These are phyloP conservation scores for Pseudochaenichthys georgianus DNA, from an alignment of 2,797 vertebrate genomes.

Conservation along the genomic window DNA sequence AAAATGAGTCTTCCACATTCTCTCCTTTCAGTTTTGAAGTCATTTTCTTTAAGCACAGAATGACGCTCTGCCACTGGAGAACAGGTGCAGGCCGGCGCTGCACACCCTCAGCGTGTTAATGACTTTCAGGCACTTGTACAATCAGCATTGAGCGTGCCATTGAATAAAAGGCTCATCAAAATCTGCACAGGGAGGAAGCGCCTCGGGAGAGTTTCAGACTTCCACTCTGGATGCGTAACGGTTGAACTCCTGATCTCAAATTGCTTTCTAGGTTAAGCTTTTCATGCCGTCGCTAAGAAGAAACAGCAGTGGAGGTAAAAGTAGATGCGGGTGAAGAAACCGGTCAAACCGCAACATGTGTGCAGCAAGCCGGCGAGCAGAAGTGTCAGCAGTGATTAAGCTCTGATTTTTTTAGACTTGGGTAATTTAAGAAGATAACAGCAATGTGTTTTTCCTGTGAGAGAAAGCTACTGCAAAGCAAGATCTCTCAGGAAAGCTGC, in stretches of 20 bases:
- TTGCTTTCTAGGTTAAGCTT: conserved; percentile 12
- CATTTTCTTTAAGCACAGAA: conserved; percentile 9
- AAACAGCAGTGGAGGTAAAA: conserved; percentile 14
- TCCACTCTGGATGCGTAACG: conserved; percentile 2
- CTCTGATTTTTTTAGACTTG: not conserved
- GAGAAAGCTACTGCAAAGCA: not conserved
- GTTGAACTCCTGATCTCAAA: conserved; percentile 17
- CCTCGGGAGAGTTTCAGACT: conserved; percentile 15
- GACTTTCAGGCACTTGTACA: conserved; percentile 31
- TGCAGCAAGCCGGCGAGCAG: conserved; percentile 32
- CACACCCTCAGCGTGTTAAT: conserved; percentile 39
- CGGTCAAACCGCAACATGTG: conserved; percentile 30
- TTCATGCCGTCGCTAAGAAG: conserved; percentile 20
- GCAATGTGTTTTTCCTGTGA: not conserved
- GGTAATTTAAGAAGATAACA: conserved; percentile 8
- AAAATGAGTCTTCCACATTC: conserved; percentile 7
- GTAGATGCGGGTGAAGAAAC: conserved; percentile 12
- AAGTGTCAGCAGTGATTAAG: conserved; percentile 14
- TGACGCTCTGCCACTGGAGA: conserved; percentile 16
- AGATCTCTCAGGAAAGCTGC: not conserved
- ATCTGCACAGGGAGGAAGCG: conserved; percentile 28
- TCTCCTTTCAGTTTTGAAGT: conserved; percentile 11
- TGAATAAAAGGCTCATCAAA: conserved; percentile 52
- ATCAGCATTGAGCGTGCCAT: conserved; percentile 30
- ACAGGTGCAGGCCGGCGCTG: conserved; percentile 39